Percentiles rank a stretch among this genome's conserved stretches.
Evolutionary conservation across 2,797 vertebrate genomes (phyloP).

Genomic region (Carduelis carduelis): DNA sequence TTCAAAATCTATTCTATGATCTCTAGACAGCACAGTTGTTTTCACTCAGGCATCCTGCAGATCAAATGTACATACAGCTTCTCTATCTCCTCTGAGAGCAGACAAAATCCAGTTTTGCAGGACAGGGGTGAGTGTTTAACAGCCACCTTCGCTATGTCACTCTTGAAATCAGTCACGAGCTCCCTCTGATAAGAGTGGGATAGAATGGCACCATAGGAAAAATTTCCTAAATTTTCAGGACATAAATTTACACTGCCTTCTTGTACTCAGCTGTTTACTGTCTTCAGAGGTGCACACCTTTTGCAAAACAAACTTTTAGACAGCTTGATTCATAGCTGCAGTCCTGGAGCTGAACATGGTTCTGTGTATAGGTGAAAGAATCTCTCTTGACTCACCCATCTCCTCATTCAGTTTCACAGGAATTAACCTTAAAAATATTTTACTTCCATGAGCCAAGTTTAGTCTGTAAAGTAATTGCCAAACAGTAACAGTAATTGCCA

Average conservation of each 20-base stretch:
- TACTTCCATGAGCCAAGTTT: neutral
- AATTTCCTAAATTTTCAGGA: neutral
- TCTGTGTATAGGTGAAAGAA: neutral
- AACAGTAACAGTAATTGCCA: neutral
- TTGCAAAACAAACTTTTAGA: neutral
- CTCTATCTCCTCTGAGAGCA: neutral
- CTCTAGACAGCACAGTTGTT: neutral
- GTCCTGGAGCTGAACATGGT: neutral
- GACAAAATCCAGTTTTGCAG: neutral
- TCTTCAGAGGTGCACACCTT: neutral
- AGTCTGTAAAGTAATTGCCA: neutral
- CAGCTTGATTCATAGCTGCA: neutral
- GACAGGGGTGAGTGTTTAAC: neutral
- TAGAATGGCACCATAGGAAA: fast-evolving
- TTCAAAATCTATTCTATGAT: neutral
- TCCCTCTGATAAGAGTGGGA: neutral
- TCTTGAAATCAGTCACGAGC: neutral
- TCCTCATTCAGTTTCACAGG: neutral
- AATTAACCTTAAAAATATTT: neutral
- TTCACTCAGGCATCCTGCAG: neutral
- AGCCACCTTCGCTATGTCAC: neutral
- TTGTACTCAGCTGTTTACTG: neutral
- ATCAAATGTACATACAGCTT: neutral
- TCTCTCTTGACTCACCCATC: fast-evolving
- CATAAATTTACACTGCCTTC: neutral